phyloP scores from a whole-genome alignment of 2,113 vertebrate genomes.

The Chlamydotis undulata region DNA sequence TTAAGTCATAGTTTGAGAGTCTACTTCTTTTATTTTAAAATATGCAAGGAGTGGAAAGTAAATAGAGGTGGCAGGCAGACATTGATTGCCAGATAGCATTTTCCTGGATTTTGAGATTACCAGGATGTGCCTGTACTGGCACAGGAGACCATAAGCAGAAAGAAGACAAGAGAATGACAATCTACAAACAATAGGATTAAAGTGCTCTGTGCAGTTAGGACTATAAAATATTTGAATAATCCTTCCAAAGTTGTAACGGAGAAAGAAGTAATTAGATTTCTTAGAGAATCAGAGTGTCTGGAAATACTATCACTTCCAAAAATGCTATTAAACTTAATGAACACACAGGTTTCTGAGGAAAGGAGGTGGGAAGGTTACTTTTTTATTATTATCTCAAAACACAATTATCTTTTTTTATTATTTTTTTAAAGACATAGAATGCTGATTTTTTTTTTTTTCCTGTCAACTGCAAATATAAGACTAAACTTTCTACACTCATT shows the following conservation, averaged over 20 bases:
- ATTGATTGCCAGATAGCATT: conserved; percentile 61
- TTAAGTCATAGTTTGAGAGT: background rate
- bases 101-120: conserved; percentile 59
- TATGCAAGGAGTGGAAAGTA: conserved; percentile 63
- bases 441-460: background rate
- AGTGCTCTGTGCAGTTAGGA: conserved; percentile 14
- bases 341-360: background rate
- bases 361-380: background rate
- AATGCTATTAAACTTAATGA: background rate
- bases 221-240: conserved; percentile 52
- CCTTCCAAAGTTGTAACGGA: conserved; percentile 37
- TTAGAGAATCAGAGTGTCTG: background rate
- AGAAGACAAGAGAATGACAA: conserved; percentile 47
- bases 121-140: conserved; percentile 41
- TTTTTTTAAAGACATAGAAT: background rate
- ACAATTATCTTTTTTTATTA: background rate
- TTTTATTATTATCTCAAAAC: background rate
- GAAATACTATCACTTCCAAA: background rate
- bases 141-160: conserved; percentile 16
- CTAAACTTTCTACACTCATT: background rate
- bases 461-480: background rate
- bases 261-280: conserved; percentile 36
- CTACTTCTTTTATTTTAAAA: conserved; percentile 54
- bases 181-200: conserved; percentile 63
- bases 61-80: conserved; percentile 48